phyloP scores from a whole-genome alignment of 2,113 vertebrate species.

The Murina feae region DNA sequence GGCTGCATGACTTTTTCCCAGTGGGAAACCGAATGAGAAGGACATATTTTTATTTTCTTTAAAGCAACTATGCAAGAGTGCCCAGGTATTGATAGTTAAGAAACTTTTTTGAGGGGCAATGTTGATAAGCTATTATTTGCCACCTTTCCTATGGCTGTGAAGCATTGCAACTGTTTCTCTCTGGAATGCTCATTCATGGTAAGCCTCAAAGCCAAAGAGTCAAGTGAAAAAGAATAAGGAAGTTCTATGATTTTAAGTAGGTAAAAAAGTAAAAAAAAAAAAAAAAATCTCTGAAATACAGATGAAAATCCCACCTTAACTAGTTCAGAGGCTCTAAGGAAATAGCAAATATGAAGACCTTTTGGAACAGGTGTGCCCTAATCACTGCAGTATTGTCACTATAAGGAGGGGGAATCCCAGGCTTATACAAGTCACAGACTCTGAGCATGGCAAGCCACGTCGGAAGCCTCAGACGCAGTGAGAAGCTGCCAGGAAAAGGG shows the following conservation, averaged over 20 bases:
- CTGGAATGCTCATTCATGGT: not conserved
- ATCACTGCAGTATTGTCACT: not conserved
- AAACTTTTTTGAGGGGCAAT: not conserved
- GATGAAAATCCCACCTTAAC: not conserved
- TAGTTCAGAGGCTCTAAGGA: not conserved
- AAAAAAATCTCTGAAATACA: not conserved
- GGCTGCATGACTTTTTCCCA: not conserved
- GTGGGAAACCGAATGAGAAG: conserved; percentile 15
- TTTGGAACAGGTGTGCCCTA: not conserved
- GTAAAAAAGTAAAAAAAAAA: not conserved
- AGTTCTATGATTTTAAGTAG: not conserved
- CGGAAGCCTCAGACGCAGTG: conserved; percentile 9
- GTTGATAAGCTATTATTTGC: not conserved
- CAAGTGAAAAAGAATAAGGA: not conserved
- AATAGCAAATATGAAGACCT: not conserved
- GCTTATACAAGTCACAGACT: conserved; percentile 25
- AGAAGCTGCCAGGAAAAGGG: not conserved
- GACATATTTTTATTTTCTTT: not conserved
- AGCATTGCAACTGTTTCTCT: not conserved
- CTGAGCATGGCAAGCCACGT: not conserved
- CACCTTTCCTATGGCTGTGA: not conserved
- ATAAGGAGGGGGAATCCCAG: not conserved
- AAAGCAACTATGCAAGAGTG: not conserved
- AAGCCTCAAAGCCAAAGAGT: not conserved
- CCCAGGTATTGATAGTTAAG: not conserved